phyloP scores from a whole-genome alignment of 2,797 vertebrate genomes.

The Artibeus lituratus region DNA sequence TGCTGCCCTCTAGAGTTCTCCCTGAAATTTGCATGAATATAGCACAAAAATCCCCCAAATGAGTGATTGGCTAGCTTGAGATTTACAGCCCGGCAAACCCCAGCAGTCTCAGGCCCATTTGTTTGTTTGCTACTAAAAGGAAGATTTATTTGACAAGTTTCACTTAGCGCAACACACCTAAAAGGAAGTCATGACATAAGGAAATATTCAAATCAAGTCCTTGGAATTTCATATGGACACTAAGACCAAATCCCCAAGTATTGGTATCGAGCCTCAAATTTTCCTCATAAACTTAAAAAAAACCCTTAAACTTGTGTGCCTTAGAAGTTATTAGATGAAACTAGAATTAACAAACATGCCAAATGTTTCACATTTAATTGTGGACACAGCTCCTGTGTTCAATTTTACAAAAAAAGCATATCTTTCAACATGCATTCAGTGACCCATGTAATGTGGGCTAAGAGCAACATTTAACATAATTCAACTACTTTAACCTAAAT shows the following conservation, averaged over 20 bases:
- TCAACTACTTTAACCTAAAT: neutral
- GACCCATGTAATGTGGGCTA: neutral
- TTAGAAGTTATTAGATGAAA: neutral
- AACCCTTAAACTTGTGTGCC: neutral
- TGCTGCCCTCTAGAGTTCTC: constrained; percentile 69
- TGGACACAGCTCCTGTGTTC: neutral
- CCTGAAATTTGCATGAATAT: constrained; percentile 49
- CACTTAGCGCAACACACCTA: neutral
- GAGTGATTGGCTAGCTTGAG: neutral
- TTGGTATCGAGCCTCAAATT: constrained; percentile 81
- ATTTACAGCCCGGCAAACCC: neutral
- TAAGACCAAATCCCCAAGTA: constrained; percentile 85
- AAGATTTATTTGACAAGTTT: neutral
- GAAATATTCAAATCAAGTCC: constrained; percentile 85
- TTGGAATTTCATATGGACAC: constrained; percentile 85
- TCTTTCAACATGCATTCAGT: neutral
- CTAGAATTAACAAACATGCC: neutral
- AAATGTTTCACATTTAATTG: neutral
- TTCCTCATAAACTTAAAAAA: constrained; percentile 82
- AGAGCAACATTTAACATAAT: neutral
- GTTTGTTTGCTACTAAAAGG: neutral
- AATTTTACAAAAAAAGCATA: neutral
- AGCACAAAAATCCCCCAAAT: neutral
- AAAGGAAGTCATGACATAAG: constrained; percentile 81
- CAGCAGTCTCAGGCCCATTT: neutral